Base-by-base conservation (phyloP, 2,797 vertebrate genomes). In the Bovichtus diacanthus region DNA sequence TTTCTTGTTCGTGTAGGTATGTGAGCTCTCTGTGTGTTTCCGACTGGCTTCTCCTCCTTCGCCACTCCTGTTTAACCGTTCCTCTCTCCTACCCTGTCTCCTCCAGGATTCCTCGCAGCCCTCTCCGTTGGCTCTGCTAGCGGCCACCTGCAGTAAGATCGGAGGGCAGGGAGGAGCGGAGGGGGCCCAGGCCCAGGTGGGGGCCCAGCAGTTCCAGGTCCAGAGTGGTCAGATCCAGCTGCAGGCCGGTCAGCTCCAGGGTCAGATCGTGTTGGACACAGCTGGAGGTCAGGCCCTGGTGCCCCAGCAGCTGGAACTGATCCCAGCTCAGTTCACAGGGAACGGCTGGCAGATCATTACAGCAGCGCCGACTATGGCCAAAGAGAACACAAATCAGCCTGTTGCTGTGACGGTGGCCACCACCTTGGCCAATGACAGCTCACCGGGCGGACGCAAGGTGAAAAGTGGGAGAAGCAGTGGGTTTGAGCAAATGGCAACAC, bases 131-230 rank as follows among this genome's bases (percentile, higher is more conserved):
- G 98, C 98, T 93, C 95, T 99, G 92, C 95, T 99, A 81, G 98
- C 98, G 78, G 98, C 98, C 88, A 99, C 98, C 92, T 99, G 98
- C 97, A 99, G 98, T 96, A 99, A 99, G 95, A 99, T 99, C 94
- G 98, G 98, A 93, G 98, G 98, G 92, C 97, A 96, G 93, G 91
- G 91, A 31, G 93, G 86, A 70, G 82, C 66, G 5, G 94, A 94
- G 75, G 91, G 81, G 78, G 78, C 80, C 58, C 96, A 97, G 89
- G 86, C 86, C 74, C 93, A 93, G 76, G 92, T 93, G 44, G 95
- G 95, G 82, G 93, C 96, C 90, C 97, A 96, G 76, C 95, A 95
- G 84, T 88, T 92, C 83, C 96, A 98, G 87, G 78, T 94, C 49
- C 94, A 94, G 84, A 93, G 95, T 70, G 95, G 97, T 89, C 97